Evolutionary conservation across 2,888 invertebrate genomes (phyloP).

Genomic region (Ceraclea dissimilis): DNA sequence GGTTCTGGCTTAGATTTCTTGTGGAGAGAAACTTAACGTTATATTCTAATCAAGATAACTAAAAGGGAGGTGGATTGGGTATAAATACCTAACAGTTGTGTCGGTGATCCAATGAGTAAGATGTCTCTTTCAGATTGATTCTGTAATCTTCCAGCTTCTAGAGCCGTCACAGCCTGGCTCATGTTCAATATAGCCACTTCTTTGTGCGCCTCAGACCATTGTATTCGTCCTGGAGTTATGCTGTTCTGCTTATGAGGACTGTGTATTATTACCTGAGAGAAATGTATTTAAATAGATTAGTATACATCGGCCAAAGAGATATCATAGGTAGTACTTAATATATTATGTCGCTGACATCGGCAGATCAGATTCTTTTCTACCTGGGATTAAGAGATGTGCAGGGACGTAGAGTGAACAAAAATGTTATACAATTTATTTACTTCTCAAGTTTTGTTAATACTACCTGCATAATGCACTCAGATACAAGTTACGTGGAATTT

Average conservation of each 20-base stretch:
- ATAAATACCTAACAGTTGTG: constrained; percentile 40
- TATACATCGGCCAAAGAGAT: neutral
- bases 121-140: constrained; percentile 64
- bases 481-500: no score
- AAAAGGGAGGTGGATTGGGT: no score
- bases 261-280: constrained; percentile 67
- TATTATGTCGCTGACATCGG: neutral
- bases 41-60: no score
- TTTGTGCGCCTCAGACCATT: constrained; percentile 55
- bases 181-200: constrained; percentile 68
- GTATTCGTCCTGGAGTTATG: constrained; percentile 49
- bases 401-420: no score
- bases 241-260: constrained; percentile 66
- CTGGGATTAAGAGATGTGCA: no score
- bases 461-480: no score
- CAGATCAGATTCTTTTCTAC: no score
- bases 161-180: constrained; percentile 69
- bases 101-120: constrained; percentile 68
- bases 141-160: constrained; percentile 64
- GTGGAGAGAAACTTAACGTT: no score
- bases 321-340: no score
- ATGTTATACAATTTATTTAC: no score
- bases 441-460: no score
- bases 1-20: no score
- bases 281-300: neutral